Evolutionary conservation across 2,113 vertebrate genomes (phyloP).

Genomic region (Sorex fumeus): DNA sequence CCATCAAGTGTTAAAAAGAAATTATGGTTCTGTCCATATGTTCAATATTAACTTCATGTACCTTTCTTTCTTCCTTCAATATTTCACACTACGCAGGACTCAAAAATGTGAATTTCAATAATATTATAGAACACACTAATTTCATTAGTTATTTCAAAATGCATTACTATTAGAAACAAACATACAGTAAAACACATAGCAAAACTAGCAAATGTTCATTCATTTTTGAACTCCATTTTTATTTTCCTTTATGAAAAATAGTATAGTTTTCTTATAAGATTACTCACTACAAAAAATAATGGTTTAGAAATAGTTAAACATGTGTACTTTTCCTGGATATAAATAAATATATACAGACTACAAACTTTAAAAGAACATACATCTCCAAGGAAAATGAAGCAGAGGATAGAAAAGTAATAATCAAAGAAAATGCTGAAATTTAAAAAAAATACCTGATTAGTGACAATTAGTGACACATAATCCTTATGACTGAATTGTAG

Average conservation of each 20-base stretch:
- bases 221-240: constrained; percentile 40
- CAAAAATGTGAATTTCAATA: constrained; percentile 43
- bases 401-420: constrained; percentile 48
- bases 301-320: constrained; percentile 33
- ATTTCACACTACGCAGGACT: constrained; percentile 34
- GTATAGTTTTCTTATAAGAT: constrained; percentile 27
- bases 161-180: constrained; percentile 65
- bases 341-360: neutral
- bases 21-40: constrained; percentile 50
- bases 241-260: constrained; percentile 54
- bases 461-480: constrained; percentile 63
- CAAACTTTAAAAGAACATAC: constrained; percentile 49
- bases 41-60: constrained; percentile 45
- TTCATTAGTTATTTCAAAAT: constrained; percentile 50
- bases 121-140: neutral
- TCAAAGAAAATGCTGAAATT: constrained; percentile 1
- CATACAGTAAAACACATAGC: constrained; percentile 45
- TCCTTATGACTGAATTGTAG: constrained; percentile 26
- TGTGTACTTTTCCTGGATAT: constrained; percentile 21
- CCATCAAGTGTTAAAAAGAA: constrained; percentile 64
- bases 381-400: constrained; percentile 38
- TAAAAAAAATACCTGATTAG: constrained; percentile 77
- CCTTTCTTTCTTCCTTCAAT: constrained; percentile 32
- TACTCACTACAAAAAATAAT: constrained; percentile 31
- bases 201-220: constrained; percentile 62